A percentile compares a stretch with the other conserved stretches of the same genome.
Conservation (phyloP, 2,113 vertebrate species). For the Phainopepla nitens region DNA sequence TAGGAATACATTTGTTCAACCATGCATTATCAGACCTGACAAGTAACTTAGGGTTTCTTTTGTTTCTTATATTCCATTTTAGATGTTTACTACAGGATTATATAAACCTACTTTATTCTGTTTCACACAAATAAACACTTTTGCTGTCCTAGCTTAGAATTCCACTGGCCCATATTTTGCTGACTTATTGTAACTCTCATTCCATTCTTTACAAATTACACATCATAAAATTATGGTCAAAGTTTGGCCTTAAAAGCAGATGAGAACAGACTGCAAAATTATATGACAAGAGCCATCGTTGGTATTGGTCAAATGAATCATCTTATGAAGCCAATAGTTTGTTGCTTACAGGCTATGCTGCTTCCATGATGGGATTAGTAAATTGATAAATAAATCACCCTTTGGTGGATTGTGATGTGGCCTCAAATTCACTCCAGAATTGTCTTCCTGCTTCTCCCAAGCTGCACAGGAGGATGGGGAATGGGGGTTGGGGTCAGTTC, state of each 20-base stretch:
- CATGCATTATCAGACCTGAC: background rate
- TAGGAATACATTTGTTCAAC: background rate
- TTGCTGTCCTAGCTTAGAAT: background rate
- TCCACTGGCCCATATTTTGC: background rate
- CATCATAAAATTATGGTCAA: background rate
- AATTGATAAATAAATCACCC: constrained; percentile 34
- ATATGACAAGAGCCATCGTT: background rate
- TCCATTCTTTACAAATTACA: background rate
- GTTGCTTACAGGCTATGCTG: background rate
- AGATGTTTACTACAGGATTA: background rate
- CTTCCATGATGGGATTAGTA: background rate
- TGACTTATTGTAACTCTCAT: background rate
- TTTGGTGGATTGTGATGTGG: background rate
- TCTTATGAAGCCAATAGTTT: background rate
- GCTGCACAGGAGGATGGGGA: background rate
- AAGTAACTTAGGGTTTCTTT: background rate
- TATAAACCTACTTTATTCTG: background rate
- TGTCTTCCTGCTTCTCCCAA: background rate
- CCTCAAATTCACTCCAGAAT: background rate
- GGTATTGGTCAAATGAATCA: background rate
- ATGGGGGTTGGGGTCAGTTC: background rate
- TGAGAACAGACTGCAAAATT: background rate
- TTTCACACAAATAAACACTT: constrained; percentile 2
- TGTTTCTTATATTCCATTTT: background rate
- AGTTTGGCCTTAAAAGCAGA: background rate